Percentiles rank a stretch among this genome's conserved stretches.
Evolutionary conservation across 2,113 vertebrate genomes (phyloP).

Genomic region (Psophia crepitans): DNA sequence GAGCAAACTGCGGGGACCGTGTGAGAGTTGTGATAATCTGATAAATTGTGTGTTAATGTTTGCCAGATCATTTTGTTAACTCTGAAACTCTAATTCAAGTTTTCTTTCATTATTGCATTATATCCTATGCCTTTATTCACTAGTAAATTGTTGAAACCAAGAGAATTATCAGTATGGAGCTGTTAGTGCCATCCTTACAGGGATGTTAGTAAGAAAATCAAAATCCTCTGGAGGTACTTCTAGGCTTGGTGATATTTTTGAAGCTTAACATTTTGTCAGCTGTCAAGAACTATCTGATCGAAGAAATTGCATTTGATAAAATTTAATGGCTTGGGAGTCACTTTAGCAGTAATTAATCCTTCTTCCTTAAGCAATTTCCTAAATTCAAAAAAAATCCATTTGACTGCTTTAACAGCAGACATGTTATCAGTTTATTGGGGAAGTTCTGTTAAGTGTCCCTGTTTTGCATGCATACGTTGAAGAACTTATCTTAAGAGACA

Average conservation of each 20-base stretch:
- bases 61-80: slow-evolving; percentile 40
- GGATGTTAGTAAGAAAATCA: neutral
- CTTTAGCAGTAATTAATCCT: slow-evolving; percentile 35
- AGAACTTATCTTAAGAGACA: neutral
- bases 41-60: slow-evolving; percentile 51
- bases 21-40: neutral
- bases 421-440: neutral
- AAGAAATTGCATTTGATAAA: slow-evolving; percentile 33
- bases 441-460: neutral
- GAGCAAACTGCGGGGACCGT: neutral
- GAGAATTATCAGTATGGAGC: neutral
- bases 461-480: neutral
- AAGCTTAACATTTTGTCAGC: slow-evolving; percentile 41
- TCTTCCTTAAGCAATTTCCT: neutral
- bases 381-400: neutral
- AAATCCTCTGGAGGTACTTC: slow-evolving; percentile 15
- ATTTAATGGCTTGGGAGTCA: slow-evolving; percentile 12
- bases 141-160: neutral
- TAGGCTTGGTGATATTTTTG: slow-evolving; percentile 28
- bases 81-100: slow-evolving; percentile 16
- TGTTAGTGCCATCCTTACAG: neutral
- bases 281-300: neutral
- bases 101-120: neutral
- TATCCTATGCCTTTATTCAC: neutral
- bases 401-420: neutral